Evolutionary conservation across 2,888 invertebrate species (phyloP).

Genomic region (Pocota personata): DNA sequence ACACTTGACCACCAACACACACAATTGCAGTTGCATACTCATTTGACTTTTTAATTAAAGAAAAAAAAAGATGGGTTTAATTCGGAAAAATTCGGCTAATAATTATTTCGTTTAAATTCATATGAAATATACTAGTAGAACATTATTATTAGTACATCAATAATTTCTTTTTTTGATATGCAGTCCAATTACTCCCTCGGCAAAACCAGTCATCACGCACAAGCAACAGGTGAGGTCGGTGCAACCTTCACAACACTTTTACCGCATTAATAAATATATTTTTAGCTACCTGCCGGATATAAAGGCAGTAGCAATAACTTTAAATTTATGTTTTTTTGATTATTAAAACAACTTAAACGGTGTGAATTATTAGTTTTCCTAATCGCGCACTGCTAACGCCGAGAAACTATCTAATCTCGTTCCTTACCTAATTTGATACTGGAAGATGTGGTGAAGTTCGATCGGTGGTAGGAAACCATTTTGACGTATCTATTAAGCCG

Average conservation of each 20-base stretch:
- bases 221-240: slow-evolving; percentile 34
- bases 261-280: background rate
- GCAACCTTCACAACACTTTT: background rate
- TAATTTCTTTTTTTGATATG: background rate
- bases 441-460: slow-evolving; percentile 25
- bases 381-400: slow-evolving; percentile 20
- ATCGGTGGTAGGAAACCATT: slow-evolving; percentile 9
- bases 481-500: slow-evolving; percentile 28
- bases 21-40: background rate
- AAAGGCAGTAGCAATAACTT: background rate
- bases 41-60: slow-evolving; percentile 4
- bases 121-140: no score
- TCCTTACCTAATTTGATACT: slow-evolving; percentile 22
- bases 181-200: background rate
- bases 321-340: background rate
- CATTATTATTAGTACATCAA: background rate
- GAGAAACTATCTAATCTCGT: slow-evolving; percentile 5
- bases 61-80: background rate
- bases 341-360: background rate
- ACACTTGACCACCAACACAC: slow-evolving; percentile 9
- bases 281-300: background rate
- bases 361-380: background rate
- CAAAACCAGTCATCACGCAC: background rate
- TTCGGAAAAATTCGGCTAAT: background rate
- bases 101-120: background rate